Evolutionary conservation across 2,797 vertebrate species (phyloP), one percentile per base, ranked within the genome.

Genomic region (Danio tinwini): DNA sequence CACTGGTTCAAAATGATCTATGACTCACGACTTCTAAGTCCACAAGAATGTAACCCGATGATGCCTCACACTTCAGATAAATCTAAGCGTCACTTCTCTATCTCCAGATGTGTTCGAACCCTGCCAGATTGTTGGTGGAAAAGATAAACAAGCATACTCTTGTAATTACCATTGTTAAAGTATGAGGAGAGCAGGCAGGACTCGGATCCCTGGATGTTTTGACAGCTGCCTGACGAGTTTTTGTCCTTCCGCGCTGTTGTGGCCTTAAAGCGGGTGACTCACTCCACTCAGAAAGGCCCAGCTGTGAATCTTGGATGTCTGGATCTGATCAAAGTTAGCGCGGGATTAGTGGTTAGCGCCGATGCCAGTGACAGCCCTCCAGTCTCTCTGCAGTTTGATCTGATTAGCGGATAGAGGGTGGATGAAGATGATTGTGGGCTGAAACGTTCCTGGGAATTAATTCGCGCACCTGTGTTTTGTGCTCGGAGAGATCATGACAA

Each of bases 381-480:
- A 85, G 88, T 90, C 84, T 83, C 85, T 79, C 82, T 58, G 29
- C 83, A 39, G 80, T 84, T 85, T 87, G 82, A 88, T 88, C 86
- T 52, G 84, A 89, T 65, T 86, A 87, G 83, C 85, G 61, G 82
- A 88, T 86, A 70, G 39, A 72, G 74, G 19, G n/a, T 76, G 86
- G 81, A 14, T 85, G 76, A 88, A 69, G 74, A 83, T 74, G 69
- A 81, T 81, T 84, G 87, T 82, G 78, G 81, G 87, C 84, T 89
- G 90, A 91, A 88, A 69, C 55, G 81, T 86, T 83, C 83, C 84
- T 79, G 69, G 52, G 83, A 90, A 92, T 93, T 94, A 93, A 94
- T 93, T 90, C 89, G 86, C 91, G 86, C 93, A 94, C 92, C 91
- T 93, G 92, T 86, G 89, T 90, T 92, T 92, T 89, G 89, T 90